Conservation (phyloP, 2,888 invertebrate genomes). For the Rhagonycha lutea region DNA sequence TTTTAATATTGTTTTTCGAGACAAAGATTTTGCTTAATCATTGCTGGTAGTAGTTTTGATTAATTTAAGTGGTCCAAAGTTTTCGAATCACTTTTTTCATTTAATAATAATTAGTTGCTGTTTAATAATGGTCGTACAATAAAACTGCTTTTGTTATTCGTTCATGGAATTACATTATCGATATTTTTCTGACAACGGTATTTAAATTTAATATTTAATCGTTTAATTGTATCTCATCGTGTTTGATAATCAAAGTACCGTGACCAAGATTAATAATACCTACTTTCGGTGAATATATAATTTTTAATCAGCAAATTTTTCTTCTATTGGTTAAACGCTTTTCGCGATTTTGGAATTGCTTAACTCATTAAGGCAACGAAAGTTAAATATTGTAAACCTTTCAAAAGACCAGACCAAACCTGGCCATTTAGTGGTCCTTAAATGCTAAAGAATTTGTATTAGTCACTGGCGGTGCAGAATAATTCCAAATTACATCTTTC, state of each 20-base stretch:
- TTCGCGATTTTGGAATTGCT: neutral
- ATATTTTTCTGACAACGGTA: neutral
- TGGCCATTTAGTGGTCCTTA: neutral
- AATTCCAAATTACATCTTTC: neutral
- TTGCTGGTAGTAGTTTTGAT: slow-evolving; percentile 15
- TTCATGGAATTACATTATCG: neutral
- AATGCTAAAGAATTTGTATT: neutral
- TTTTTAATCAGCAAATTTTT: neutral
- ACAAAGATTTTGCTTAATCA: slow-evolving; percentile 14
- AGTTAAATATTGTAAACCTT: neutral
- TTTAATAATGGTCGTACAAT: neutral
- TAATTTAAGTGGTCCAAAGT: slow-evolving; percentile 7
- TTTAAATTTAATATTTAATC: slow-evolving; percentile 9
- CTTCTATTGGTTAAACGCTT: neutral
- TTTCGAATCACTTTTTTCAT: neutral
- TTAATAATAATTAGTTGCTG: neutral
- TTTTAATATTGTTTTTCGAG: neutral
- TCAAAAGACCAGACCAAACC: neutral
- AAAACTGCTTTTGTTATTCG: neutral
- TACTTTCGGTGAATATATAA: neutral
- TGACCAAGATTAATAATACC: neutral
- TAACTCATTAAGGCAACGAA: neutral
- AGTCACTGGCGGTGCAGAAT: neutral
- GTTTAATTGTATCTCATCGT: slow-evolving; percentile 5
- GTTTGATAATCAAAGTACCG: slow-evolving; percentile 5